phyloP scores from a whole-genome alignment of 1,140 invertebrate genomes.

The Tetramorium simillimum region DNA sequence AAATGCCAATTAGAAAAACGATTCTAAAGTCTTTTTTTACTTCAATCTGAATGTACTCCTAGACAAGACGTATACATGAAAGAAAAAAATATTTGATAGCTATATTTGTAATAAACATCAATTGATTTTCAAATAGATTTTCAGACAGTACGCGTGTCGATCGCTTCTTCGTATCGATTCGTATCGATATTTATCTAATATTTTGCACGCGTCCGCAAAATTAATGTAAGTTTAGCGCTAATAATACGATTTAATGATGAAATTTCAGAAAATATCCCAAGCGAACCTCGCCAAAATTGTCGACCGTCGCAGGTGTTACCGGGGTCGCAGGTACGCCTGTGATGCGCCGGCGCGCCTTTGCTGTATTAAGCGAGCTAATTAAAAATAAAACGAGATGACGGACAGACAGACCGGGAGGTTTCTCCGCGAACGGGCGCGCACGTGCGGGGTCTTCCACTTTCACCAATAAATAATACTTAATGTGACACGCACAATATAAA shows the following conservation, averaged over 20 bases:
- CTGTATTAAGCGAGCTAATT: slow-evolving; percentile 39
- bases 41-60: background rate
- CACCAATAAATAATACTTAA: slow-evolving; percentile 44
- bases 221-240: slow-evolving; percentile 17
- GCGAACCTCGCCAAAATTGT: slow-evolving; percentile 40
- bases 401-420: slow-evolving; percentile 6
- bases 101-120: no score
- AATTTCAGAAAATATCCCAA: slow-evolving; percentile 42
- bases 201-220: slow-evolving; percentile 5
- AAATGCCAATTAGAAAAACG: background rate
- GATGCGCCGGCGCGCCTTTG: slow-evolving; percentile 27
- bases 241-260: slow-evolving; percentile 35
- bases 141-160: background rate
- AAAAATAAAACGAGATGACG: slow-evolving; percentile 53
- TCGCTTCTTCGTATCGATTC: background rate
- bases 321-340: slow-evolving; percentile 43
- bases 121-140: background rate
- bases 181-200: background rate
- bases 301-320: slow-evolving; percentile 41
- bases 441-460: background rate
- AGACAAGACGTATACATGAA: no score
- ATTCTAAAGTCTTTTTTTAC: background rate
- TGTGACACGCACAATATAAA: slow-evolving; percentile 30
- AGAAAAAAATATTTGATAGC: no score
- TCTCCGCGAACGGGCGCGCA: background rate